Evolutionary conservation across 92 coral and sea anemone species (phyloP), one percentile per base, ranked within the genome.

Genomic region (Porites lobata): DNA sequence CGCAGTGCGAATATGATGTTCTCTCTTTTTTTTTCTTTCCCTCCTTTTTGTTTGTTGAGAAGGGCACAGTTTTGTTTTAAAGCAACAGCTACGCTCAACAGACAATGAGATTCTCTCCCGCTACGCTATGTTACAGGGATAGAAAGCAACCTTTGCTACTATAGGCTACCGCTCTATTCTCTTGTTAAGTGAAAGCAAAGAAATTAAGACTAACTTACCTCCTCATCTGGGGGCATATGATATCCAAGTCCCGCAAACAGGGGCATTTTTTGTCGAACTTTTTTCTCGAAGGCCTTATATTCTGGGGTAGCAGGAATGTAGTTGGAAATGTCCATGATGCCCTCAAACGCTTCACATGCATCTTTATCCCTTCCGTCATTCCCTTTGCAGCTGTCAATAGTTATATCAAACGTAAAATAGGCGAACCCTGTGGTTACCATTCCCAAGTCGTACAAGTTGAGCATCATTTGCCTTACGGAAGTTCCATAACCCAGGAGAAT

Each of bases 271-370:
- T 87, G 65, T 52, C 96, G 87, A n/a, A 94, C 98, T 21, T 81
- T 92, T 19, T 56, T 65, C 72, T 88, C 89, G 79, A 94, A 94
- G n/a, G 26, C 12, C 53, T 76, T 86, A 73, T 94, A 82, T 81
- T 88, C 70, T 18, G 57, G 61, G 65, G 91, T 85, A 61, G 86
- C 77, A 47, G 98, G 98, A 59, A 92, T 59, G 77, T 94, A 93
- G 73, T 93, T 71, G 13, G 94, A 92, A 17, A 95, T 85, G 69
- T 93, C 89, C 59, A 93, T 82, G 50, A 95, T 61, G 17, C 98
- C 98, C 69, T 95, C 96, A 62, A 93, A 95, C 61, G 98, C 98
- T 65, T 75, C 24, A 79, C 96, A 93, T 13, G 98, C 96, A 20
- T 88, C 94, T 4, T 50, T 78, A 76, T 95, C 92, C 51, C 98